A percentile compares a stretch with the other conserved stretches of the same genome.
These are phyloP conservation scores for Anthopleura sola DNA, from an alignment of 64 coral and sea anemone genomes.

Conservation along the genomic window DNA sequence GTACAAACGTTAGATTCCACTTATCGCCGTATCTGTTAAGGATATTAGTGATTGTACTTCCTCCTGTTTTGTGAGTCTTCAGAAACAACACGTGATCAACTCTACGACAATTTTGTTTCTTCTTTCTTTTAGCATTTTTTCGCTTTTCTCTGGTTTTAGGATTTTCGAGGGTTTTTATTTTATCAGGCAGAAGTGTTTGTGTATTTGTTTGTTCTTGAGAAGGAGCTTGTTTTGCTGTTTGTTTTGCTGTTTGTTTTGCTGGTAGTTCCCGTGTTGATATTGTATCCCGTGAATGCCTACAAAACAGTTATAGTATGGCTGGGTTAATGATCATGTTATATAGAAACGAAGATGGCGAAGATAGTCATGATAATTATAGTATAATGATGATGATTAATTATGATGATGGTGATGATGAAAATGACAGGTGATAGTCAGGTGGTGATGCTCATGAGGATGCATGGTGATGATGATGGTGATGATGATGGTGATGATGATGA, in stretches of 20 bases:
- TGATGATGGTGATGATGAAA: too few species aligned
- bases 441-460: too few species aligned
- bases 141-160: background rate
- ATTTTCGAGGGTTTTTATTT: background rate
- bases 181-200: background rate
- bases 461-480: too few species aligned
- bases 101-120: constrained; percentile 26
- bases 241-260: too few species aligned
- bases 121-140: background rate
- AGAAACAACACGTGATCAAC: constrained; percentile 62
- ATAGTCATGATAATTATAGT: too few species aligned
- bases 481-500: too few species aligned
- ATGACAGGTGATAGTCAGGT: too few species aligned
- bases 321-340: too few species aligned
- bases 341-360: too few species aligned
- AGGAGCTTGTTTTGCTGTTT: background rate
- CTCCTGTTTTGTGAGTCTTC: constrained; percentile 88
- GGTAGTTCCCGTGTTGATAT: background rate
- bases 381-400: too few species aligned
- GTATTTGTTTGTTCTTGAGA: background rate
- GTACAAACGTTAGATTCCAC: constrained; percentile 62
- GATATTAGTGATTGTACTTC: constrained; percentile 87
- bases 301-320: too few species aligned
- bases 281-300: background rate
- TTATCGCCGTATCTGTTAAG: constrained; percentile 75